Base-by-base conservation (phyloP, 2,888 invertebrate species). In the Spisula subtruncata region DNA sequence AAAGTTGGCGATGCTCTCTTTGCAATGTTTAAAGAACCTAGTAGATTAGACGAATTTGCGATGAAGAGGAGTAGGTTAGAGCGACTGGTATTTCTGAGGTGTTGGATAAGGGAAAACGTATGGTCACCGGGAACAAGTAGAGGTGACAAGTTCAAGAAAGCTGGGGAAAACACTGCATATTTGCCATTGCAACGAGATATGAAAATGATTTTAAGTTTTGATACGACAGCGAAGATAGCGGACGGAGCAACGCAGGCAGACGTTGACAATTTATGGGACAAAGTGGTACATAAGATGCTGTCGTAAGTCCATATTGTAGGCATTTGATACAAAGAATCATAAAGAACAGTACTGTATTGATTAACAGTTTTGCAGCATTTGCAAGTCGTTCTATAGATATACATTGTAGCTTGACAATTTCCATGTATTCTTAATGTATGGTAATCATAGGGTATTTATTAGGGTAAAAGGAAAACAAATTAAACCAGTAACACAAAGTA, bases 21-120 rank as follows among this genome's bases (percentile, higher is more conserved):
- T 16, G 81, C 32, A 29, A 81, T 81, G 81, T 81, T 54, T 54
- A 81, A 51, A 29, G 32, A 25, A 14, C 81, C 81, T 18, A n/a
- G 2, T 29, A 51, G 25, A 14, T 32, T 81, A 0, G 32, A 16
- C 0, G 81, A 81, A 8, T 81, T 25, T 29, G 29, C 46, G 14
- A 54, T 54, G 54, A 81, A 81, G 16, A 81, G 81, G 29, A 32
- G 51, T 25, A 25, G 54, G 16, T 10, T 81, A 14, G 81, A 81
- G 18, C 48, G 81, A 25, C 81, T 81, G 20, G 29, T 54, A 5
- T 75, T 75, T 4, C 35, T 75, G 16, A 75, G 75, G 32, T 32
- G 35, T 75, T 75, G 75, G 75, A 75, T 75, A 18, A 75, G 35
- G 18, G 75, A 75, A 35, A 20, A 75, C 16, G 75, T 32, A 32